Base-by-base conservation (phyloP, 2,113 vertebrate species). In the Alligator sinensis region DNA sequence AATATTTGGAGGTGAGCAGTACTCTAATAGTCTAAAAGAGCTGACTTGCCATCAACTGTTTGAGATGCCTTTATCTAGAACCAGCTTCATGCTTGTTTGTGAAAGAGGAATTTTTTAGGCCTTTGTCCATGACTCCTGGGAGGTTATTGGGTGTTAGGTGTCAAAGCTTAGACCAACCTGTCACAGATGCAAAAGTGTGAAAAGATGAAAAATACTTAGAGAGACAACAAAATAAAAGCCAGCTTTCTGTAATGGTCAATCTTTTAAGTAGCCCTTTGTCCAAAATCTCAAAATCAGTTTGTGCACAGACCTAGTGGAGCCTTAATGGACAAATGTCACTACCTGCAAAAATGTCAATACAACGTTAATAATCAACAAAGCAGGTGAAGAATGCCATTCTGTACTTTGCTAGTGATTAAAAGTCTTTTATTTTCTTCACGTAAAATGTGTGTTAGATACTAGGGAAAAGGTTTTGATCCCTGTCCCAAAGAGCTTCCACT, bases 41-140 rank as follows among this genome's bases (percentile, higher is more conserved):
- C 97, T 98, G 97, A 98, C 97, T 97, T 98, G 96, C 98, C 98
- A 98, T 98, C 97, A 97, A 96, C 95, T 96, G 95, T 97, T 97
- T 97, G 95, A 96, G 94, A 97, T 97, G 93, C 96, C 90, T 98
- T 96, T 97, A 90, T 97, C 92, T 93, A 82, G 90, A 95, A 47
- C 90, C 96, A 95, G 97, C 97, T 98, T 97, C 95, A 97, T 95
- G 84, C 87, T 80, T 97, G 81, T 96, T 97, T 97, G 92, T 91
- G 89, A 97, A 97, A 96, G 93, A 91, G 95, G 96, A 97, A 91
- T 96, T 97, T 98, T 97, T 97, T 94, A 94, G 97, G 96, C 86
- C 94, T 96, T 98, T 97, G 96, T 96, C 95, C 87, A 55, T 94
- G 89, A 92, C 96, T 97, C 92, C 96, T 97, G 96, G 96, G 80